Percentiles rank a stretch among this genome's conserved stretches.
Conservation (phyloP, 2,888 invertebrate species). For the Acanthosepion pharaonis region DNA sequence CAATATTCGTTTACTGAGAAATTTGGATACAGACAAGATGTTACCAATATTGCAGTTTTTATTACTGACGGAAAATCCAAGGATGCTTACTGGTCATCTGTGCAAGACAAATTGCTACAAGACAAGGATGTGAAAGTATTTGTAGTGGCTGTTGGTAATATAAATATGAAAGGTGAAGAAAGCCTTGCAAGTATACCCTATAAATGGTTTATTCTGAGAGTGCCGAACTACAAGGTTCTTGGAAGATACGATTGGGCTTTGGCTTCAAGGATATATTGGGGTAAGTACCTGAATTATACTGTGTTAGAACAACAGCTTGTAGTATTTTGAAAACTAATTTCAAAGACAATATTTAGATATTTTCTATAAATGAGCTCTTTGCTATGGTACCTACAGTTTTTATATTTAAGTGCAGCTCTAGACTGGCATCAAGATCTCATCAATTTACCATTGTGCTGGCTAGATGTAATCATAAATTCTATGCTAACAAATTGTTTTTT, state of each 20-base stretch:
- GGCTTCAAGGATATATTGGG: neutral
- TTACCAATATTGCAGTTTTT: neutral
- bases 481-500: too few relatives aligned
- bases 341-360: too few relatives aligned
- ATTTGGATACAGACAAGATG: neutral
- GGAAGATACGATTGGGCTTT: neutral
- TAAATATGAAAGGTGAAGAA: neutral
- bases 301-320: neutral
- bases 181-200: neutral
- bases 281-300: neutral
- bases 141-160: neutral
- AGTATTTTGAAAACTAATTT: too few relatives aligned
- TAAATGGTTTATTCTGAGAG: neutral
- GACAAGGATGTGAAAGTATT: neutral
- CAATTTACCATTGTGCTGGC: too few relatives aligned
- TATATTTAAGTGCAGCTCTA: too few relatives aligned
- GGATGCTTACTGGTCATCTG: neutral
- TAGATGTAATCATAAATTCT: too few relatives aligned
- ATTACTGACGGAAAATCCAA: neutral
- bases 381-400: too few relatives aligned
- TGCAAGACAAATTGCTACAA: neutral
- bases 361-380: too few relatives aligned
- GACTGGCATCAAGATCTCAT: too few relatives aligned
- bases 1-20: neutral
- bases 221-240: neutral